phyloP scores from a whole-genome alignment of 2,888 invertebrate genomes.

The Cerceris rybyensis region DNA sequence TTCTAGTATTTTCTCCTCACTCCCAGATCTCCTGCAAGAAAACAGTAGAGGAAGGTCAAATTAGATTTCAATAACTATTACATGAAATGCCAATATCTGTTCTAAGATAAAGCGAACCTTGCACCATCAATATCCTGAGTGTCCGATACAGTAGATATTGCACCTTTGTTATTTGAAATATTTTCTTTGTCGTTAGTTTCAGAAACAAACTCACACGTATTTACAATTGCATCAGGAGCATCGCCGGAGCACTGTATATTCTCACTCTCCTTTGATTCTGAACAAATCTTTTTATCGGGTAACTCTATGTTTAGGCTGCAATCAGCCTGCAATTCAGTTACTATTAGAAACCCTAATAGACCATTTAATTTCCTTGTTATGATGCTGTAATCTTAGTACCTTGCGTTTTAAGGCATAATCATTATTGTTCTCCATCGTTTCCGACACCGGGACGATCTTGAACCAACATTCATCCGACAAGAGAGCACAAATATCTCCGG shows the following conservation, averaged over 20 bases:
- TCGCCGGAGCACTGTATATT: not conserved
- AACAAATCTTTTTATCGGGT: conserved; percentile 27
- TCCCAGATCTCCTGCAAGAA: not conserved
- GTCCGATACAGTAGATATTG: not conserved
- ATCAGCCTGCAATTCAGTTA: conserved; percentile 34
- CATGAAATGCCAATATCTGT: not conserved
- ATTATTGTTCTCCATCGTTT: conserved; percentile 41
- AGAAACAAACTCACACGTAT: not conserved
- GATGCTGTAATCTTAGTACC: conserved; percentile 43
- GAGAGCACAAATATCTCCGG: conserved; percentile 70
- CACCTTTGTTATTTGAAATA: not conserved
- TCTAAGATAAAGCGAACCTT: conserved; percentile 31
- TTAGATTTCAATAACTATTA: not conserved
- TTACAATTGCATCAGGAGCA: not conserved
- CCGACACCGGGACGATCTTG: conserved; percentile 60
- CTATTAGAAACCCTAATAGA: not conserved
- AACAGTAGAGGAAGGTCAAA: not conserved
- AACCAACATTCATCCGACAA: conserved; percentile 69
- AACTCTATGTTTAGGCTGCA: conserved; percentile 20
- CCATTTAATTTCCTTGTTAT: not conserved
- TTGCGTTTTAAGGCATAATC: conserved; percentile 60
- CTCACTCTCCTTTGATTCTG: not conserved
- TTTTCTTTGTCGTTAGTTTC: conserved; percentile 1
- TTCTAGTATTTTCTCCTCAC: not conserved
- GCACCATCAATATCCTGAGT: conserved; percentile 8